Base-by-base conservation (phyloP, 2,797 vertebrate species). In the Sebastes vulpes region DNA sequence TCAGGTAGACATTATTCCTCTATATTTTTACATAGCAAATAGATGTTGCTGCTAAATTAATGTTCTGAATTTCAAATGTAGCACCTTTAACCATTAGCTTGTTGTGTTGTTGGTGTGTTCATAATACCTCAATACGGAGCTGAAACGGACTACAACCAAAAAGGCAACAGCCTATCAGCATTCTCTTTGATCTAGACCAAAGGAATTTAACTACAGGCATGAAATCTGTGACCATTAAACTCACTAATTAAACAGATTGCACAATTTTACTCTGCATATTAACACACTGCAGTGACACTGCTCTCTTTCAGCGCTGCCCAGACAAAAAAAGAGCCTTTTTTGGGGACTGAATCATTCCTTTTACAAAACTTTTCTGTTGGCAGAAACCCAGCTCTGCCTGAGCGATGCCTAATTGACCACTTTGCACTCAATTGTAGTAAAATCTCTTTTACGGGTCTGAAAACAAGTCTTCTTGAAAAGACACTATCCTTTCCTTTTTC, bases 361-460 rank as follows among this genome's bases (percentile, higher is more conserved):
- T 72, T 75, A 71, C 21, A 42, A 83, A 89, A 82, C 64, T 60
- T 68, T 63, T 29, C 57, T 70, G 5, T 57, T 78, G 81, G 67
- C 72, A 56, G 42, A 59, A 78, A 60, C 57, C 84, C 72, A 72
- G 52, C 20, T 75, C 54, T 75, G 31, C 18, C 50, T 6, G 64
- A 84, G 61, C 12, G 2, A 80, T 58, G 58, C 50, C 61, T 85
- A 84, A 84, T 79, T 75, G 83, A 81, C 52, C 72, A 71, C 65
- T 77, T 70, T 66, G 56, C 53, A 71, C 32, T 79, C 20, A 74
- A 58, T 77, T 86, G 59, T 70, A 89, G 79, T 81, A 77, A 80
- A 85, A 85, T 79, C 65, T 48, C 21, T 65, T 89, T 78, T 79
- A 63, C 2, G 0, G 9, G 25, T 72, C 73, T 72, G 69, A 75